Conservation (phyloP, 1,140 invertebrate species). For the Ctenoplectra terminalis region DNA sequence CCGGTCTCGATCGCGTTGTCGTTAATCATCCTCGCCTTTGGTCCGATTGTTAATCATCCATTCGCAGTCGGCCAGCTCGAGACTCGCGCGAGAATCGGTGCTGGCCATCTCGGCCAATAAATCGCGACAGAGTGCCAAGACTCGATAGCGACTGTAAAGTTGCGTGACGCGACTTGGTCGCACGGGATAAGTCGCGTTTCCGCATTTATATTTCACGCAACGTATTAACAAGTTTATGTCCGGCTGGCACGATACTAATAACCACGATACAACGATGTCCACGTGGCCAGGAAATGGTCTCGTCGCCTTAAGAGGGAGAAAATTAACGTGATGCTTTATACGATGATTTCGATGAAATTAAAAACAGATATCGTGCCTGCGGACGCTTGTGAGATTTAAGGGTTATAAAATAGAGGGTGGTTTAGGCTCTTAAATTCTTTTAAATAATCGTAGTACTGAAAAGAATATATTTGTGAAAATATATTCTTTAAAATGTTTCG, state of each 20-base stretch:
- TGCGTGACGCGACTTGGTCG: conserved; percentile 27
- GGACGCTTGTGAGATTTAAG: too few species aligned
- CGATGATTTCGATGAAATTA: too few species aligned
- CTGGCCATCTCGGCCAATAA: conserved; percentile 20
- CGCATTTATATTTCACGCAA: conserved; percentile 34
- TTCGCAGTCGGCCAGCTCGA: background rate
- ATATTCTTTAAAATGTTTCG: too few species aligned
- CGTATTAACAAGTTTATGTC: background rate
- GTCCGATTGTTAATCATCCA: background rate
- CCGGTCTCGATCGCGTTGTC: too few species aligned
- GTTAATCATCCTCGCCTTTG: background rate
- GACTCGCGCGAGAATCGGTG: background rate
- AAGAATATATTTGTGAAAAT: too few species aligned
- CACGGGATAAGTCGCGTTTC: conserved; percentile 23
- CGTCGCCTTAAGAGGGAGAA: too few species aligned
- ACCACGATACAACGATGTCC: background rate
- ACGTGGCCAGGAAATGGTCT: background rate
- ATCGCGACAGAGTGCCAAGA: conserved; percentile 14
- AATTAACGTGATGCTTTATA: too few species aligned
- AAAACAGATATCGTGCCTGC: too few species aligned
- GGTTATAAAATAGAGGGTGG: too few species aligned
- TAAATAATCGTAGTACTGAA: too few species aligned
- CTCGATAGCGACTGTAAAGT: conserved; percentile 6
- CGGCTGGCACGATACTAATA: background rate
- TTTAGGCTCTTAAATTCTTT: too few species aligned